Base-by-base conservation (phyloP, 2,888 invertebrate genomes). In the Hirtodrosophila cameraria region DNA sequence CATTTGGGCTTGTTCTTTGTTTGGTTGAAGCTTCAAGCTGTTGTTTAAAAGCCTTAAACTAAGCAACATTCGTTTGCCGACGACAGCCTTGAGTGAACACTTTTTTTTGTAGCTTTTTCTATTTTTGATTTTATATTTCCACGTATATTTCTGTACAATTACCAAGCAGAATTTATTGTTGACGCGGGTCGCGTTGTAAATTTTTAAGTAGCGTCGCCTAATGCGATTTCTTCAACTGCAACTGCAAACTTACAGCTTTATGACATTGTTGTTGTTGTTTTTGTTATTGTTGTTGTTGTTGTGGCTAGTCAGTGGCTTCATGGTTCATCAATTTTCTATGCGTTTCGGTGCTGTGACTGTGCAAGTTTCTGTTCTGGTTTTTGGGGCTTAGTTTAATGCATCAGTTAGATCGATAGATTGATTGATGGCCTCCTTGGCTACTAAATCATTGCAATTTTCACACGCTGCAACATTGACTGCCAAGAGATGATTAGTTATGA, bases 161-260 rank as follows among this genome's bases (percentile, higher is more conserved):
- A 82, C 76, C 67, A 60, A 41, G 60, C 75, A 61, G 45, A 67
- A 81, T 79, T 79, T 81, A 81, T 79, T 39, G 66, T 65, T 31
- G 59, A 61, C 67, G 67, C 67, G 67, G 60, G 48, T 53, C 54
- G 75, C 69, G 75, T 50, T 78, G 79, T 75, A 82, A 78, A 82
- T 79, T 82, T 78, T 75, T 81, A 79, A 79, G 75, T 82, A 82
- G 79, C 82, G 72, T 55, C 63, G 60, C 43, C 72, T 77, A 81
- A 75, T 77, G 81, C 75, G 77, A 77, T 78, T 78, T 66, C 60
- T 46, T 50, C 43, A 15, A 64, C 58, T 59, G 55, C 55, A 39
- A 18, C 50, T 54, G 31, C 45, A 38, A 57, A 38, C 61, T 61
- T 15, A 20, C 43, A 55, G 61, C 62, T 75, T 81, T 78, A 78